These are phyloP conservation scores for Steinernema khuongi DNA, from an alignment of 1,140 invertebrate genomes.

Conservation along the genomic window DNA sequence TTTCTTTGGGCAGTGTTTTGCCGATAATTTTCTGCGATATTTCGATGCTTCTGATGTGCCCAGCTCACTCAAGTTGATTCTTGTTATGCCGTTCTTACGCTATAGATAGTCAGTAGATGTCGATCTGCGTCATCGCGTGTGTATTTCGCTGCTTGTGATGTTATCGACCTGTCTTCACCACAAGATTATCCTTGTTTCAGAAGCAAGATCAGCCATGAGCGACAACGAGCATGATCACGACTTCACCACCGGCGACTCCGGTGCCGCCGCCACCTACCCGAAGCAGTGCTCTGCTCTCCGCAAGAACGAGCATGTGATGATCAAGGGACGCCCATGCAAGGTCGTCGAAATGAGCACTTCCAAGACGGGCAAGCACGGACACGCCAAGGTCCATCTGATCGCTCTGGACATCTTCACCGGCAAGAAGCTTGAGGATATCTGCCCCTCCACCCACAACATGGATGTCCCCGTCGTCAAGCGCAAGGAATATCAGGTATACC, in stretches of 20 bases:
- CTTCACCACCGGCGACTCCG: constrained; percentile 69
- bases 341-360: constrained; percentile 99
- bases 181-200: too few species aligned
- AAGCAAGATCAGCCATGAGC: neutral
- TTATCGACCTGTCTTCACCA: too few species aligned
- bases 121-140: too few species aligned
- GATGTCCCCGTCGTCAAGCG: constrained; percentile 95
- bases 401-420: constrained; percentile 95
- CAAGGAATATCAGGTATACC: constrained; percentile 73
- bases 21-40: too few species aligned
- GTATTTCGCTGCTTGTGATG: too few species aligned
- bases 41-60: too few species aligned
- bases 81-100: too few species aligned
- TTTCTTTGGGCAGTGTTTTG: too few species aligned
- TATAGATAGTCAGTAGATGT: too few species aligned
- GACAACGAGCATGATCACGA: constrained; percentile 60
- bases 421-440: constrained; percentile 98
- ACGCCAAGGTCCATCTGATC: constrained; percentile 96
- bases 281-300: constrained; percentile 96
- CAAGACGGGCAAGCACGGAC: constrained; percentile 99
- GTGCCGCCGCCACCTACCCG: constrained; percentile 90
- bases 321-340: constrained; percentile 94
- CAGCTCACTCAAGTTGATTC: too few species aligned
- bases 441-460: constrained; percentile 99
- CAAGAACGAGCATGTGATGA: constrained; percentile 96